phyloP scores from a whole-genome alignment of 2,888 invertebrate genomes.

The Eumacrocentrus americanus region DNA sequence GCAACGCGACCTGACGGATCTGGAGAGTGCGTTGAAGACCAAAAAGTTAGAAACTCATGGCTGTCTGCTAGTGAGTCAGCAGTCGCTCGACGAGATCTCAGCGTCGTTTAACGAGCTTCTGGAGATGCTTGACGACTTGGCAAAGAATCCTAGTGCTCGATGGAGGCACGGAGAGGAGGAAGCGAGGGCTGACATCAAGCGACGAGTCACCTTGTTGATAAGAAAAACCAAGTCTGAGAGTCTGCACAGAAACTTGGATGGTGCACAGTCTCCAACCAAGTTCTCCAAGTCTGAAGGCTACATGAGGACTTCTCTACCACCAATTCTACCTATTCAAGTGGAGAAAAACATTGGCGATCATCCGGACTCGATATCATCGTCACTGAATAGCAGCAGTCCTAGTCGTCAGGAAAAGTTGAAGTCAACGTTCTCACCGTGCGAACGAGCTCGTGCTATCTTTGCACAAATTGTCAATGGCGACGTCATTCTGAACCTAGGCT shows the following conservation, averaged over 20 bases:
- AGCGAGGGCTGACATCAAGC: slow-evolving; percentile 40
- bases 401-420: slow-evolving; percentile 2
- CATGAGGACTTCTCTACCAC: slow-evolving; percentile 35
- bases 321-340: slow-evolving; percentile 38
- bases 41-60: slow-evolving; percentile 51
- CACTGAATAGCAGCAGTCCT: neutral
- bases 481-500: slow-evolving; percentile 38
- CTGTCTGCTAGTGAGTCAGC: slow-evolving; percentile 49
- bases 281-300: slow-evolving; percentile 51
- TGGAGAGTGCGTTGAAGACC: slow-evolving; percentile 44
- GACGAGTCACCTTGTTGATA: slow-evolving; percentile 46
- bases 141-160: slow-evolving; percentile 28
- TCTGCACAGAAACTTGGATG: slow-evolving; percentile 38
- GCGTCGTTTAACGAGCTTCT: slow-evolving; percentile 48
- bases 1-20: slow-evolving; percentile 42
- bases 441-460: slow-evolving; percentile 54
- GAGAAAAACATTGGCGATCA: slow-evolving; percentile 51
- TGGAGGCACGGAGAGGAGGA: neutral
- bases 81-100: slow-evolving; percentile 53
- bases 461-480: slow-evolving; percentile 50
- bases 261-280: slow-evolving; percentile 39
- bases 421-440: slow-evolving; percentile 36
- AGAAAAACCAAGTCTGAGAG: slow-evolving; percentile 56
- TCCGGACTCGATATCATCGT: slow-evolving; percentile 34
- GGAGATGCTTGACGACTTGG: slow-evolving; percentile 44